Conservation (phyloP, 2,888 invertebrate genomes). For the Diaperis boleti region DNA sequence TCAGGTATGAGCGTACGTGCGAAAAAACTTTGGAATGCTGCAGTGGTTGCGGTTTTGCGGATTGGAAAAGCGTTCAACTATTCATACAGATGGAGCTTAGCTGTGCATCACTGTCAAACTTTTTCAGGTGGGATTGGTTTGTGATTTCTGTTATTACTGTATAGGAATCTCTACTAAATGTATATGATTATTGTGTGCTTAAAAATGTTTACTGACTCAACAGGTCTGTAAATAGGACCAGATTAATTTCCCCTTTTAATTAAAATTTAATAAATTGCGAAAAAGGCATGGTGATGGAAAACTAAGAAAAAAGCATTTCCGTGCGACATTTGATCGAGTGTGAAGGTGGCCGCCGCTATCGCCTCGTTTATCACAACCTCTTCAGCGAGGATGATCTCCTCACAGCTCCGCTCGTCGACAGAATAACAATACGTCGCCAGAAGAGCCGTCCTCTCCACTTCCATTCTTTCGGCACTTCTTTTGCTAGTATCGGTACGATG, state of each 20-base stretch:
- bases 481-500: constrained; percentile 33
- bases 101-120: not conserved
- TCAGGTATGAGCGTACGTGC: constrained; percentile 3
- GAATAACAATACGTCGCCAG: constrained; percentile 56
- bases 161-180: too few species aligned
- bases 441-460: constrained; percentile 27
- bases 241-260: constrained; percentile 38
- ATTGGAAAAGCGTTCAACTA: not conserved
- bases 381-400: constrained; percentile 56
- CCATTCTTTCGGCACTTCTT: constrained; percentile 36
- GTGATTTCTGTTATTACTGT: constrained; percentile 8
- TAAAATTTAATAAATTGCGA: constrained; percentile 34
- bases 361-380: constrained; percentile 60
- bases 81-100: not conserved
- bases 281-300: constrained; percentile 34
- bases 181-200: too few species aligned
- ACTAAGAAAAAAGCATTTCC: constrained; percentile 16
- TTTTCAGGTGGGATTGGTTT: not conserved
- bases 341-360: constrained; percentile 46
- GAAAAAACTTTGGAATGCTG: not conserved
- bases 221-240: constrained; percentile 16
- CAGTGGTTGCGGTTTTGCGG: not conserved
- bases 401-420: constrained; percentile 53
- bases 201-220: constrained; percentile 16
- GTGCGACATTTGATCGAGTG: constrained; percentile 40